A percentile compares a stretch with the other conserved stretches of the same genome.
Evolutionary conservation across 2,888 invertebrate species (phyloP).

Genomic region (Philaethria dido): DNA sequence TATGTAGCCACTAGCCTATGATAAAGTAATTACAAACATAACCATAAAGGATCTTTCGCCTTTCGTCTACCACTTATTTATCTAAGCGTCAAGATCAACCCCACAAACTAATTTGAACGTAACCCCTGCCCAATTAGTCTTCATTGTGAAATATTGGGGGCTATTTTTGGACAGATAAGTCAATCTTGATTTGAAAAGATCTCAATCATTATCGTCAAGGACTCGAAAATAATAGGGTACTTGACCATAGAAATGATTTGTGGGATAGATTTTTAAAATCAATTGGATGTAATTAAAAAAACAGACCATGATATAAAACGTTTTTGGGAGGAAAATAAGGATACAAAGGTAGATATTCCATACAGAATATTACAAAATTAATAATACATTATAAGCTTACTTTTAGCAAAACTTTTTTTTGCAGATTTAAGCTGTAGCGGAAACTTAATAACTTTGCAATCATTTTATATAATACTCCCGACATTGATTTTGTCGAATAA

Average conservation of each 20-base stretch:
- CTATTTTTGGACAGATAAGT: constrained; percentile 30
- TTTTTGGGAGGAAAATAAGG: too few species aligned
- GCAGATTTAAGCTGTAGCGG: too few species aligned
- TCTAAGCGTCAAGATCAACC: constrained; percentile 31
- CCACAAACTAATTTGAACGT: constrained; percentile 37
- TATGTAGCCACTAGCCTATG: background rate
- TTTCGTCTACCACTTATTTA: constrained; percentile 8
- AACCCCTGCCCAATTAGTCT: constrained; percentile 38
- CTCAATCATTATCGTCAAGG: background rate
- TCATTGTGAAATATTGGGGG: constrained; percentile 38
- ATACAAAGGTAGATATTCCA: too few species aligned
- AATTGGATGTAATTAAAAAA: background rate
- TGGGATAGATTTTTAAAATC: background rate
- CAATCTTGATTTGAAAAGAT: constrained; percentile 18
- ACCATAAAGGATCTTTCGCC: background rate
- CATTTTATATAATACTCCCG: background rate
- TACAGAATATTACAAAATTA: too few species aligned
- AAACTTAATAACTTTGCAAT: background rate
- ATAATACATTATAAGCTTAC: too few species aligned
- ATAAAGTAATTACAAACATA: background rate
- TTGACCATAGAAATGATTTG: background rate
- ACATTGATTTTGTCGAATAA: background rate
- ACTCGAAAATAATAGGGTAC: background rate
- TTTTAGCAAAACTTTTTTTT: too few species aligned
- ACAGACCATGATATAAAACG: too few species aligned